Percentiles rank a stretch among this genome's conserved stretches.
Evolutionary conservation across 2,797 vertebrate genomes (phyloP).

Genomic region (Parotocinclus haroldoi): DNA sequence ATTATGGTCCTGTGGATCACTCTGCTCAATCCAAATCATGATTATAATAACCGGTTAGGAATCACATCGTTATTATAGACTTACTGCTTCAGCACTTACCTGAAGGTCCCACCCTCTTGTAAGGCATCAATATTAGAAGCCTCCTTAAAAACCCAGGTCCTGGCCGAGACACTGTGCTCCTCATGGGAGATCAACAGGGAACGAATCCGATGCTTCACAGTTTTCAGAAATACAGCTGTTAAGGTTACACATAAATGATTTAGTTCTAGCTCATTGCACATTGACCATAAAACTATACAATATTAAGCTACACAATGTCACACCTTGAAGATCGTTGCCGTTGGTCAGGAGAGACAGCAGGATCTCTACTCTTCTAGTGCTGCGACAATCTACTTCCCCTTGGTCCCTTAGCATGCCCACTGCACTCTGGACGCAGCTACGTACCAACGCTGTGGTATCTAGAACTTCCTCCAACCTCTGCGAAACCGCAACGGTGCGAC

Average conservation of each 20-base stretch:
- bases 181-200: conserved; percentile 74
- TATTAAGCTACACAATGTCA: conserved; percentile 40
- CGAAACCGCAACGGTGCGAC: conserved; percentile 7
- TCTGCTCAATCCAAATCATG: no score
- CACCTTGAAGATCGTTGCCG: conserved; percentile 67
- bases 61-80: no score
- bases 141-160: conserved; percentile 84
- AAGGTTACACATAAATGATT: neutral
- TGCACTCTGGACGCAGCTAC: conserved; percentile 87
- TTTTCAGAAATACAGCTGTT: conserved; percentile 78
- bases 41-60: no score
- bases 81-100: no score
- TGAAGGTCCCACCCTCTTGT: conserved; percentile 95
- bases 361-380: conserved; percentile 77
- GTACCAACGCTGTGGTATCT: conserved; percentile 82
- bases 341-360: conserved; percentile 79
- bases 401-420: conserved; percentile 85
- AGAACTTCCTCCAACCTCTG: conserved; percentile 61
- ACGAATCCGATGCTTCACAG: conserved; percentile 74
- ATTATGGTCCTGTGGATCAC: no score
- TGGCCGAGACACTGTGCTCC: conserved; percentile 55
- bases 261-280: neutral
- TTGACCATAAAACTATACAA: neutral
- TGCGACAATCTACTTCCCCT: conserved; percentile 63
- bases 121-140: conserved; percentile 86